phyloP scores from a whole-genome alignment of 2,888 invertebrate species.

The Phasia obesa region DNA sequence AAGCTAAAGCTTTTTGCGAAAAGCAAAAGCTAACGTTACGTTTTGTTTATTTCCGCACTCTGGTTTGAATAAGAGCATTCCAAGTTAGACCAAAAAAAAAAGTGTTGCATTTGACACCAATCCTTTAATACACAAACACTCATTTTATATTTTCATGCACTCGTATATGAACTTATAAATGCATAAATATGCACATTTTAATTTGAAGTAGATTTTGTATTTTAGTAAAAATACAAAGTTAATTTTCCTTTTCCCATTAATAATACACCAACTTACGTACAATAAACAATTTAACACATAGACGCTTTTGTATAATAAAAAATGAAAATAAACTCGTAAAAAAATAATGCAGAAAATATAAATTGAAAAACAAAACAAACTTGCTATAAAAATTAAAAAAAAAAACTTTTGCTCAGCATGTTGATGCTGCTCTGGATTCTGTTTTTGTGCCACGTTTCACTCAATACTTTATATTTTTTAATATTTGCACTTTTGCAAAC shows the following conservation, averaged over 20 bases:
- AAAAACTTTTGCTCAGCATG: constrained; percentile 45
- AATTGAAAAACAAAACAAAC: constrained; percentile 28
- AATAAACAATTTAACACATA: constrained; percentile 66
- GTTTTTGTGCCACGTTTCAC: constrained; percentile 1
- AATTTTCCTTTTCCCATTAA: constrained; percentile 55
- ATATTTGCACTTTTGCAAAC: constrained; percentile 45
- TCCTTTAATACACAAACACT: too few relatives aligned
- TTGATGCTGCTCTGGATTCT: constrained; percentile 14
- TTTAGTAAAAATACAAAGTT: too few relatives aligned
- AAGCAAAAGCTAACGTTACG: too few relatives aligned
- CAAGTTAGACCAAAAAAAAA: too few relatives aligned
- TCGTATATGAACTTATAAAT: too few relatives aligned
- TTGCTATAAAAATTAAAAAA: constrained; percentile 31
- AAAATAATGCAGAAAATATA: constrained; percentile 5
- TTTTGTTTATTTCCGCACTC: too few relatives aligned
- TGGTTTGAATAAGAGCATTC: too few relatives aligned
- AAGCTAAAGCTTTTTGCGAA: too few relatives aligned
- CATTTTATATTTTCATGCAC: too few relatives aligned
- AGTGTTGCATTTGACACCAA: too few relatives aligned
- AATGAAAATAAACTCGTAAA: constrained; percentile 33
- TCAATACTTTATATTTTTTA: constrained; percentile 28
- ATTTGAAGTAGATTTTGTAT: too few relatives aligned
- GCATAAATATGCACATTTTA: too few relatives aligned
- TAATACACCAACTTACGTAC: constrained; percentile 56
- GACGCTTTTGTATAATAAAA: constrained; percentile 61